Evolutionary conservation across 1,140 invertebrate species (phyloP), one percentile per base, ranked within the genome.

Genomic region (Trichogramma pretiosum): DNA sequence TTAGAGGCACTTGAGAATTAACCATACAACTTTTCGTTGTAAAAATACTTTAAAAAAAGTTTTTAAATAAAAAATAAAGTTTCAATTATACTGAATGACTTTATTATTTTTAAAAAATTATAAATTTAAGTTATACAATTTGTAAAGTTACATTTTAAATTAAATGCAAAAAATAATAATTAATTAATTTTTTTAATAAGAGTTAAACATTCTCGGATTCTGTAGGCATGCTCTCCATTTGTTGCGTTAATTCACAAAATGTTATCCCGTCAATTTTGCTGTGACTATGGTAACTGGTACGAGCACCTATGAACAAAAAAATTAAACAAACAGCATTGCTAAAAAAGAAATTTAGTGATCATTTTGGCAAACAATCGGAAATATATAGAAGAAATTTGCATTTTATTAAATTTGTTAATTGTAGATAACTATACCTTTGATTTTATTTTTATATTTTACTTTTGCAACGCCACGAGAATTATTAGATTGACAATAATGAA

Each of bases 161-260:
- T n/a, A n/a, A n/a, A n/a, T n/a, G n/a, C n/a, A n/a, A n/a, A n/a
- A n/a, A n/a, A n/a, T n/a, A n/a, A n/a, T n/a, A n/a, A n/a, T n/a
- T n/a, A n/a, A n/a, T n/a, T n/a, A n/a, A n/a, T n/a, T n/a, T n/a
- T n/a, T n/a, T n/a, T n/a, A n/a, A n/a, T n/a, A n/a, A n/a, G n/a
- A 4, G 26, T 54, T 58, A 66, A 28, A 66, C 32, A 48, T 63
- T 65, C 39, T 66, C 63, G 4, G 63, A 63, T 51, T 66, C 62
- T 0, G 64, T 65, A 2, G 60, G 57, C 63, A 66, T 63, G 46
- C 64, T 66, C 26, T 65, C 61, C 11, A 47, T 56, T 46, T 62
- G 63, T 7, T 34, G 41, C 2, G 56, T 60, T n/a, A 65, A 56
- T n/a, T 66, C 63, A 11, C 59, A 64, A 7, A 66, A 43, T 7